Base-by-base conservation (phyloP, 2,797 vertebrate species). In the Melopsittacus undulatus region DNA sequence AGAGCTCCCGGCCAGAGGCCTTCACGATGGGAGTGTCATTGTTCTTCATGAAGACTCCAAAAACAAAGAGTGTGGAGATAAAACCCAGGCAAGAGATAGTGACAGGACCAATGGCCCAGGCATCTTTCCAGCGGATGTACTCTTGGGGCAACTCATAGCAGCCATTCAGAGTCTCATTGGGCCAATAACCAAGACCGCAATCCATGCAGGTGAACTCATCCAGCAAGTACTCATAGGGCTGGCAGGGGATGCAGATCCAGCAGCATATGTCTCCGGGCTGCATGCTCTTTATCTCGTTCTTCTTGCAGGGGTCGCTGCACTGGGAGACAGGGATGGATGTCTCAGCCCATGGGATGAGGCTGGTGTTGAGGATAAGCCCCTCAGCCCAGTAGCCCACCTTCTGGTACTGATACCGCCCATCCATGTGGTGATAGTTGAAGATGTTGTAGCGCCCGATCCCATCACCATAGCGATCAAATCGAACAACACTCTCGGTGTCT, bases 231-330 rank as follows among this genome's bases (percentile, higher is more conserved):
- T 99, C 99, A 2, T 99, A 99, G 42, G 99, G 97, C 96, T 99
- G 99, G 97, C 99, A 99, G 17, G 99, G 98, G 74, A 99, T 99
- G 92, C 99, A 99, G 96, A 99, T 99, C 99, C 99, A 99, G 97
- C 99, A 99, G 97, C 99, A 99, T n/a, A 99, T 99, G 34, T 99
- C 99, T 11, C 99, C 99, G 0, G 99, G 99, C 97, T 99, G 99
- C 98, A 99, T 99, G 77, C 99, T 99, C 97, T 99, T 99, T 83
- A 99, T 98, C 95, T 99, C 99, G 0, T 99, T 99, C 97, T 98
- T 99, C 95, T 97, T 98, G 97, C 99, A 99, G 74, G 99, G 99
- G 95, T 99, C 99, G 0, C 99, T 99, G 97, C 99, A 99, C 97
- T 99, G 99, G 14, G 99, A 99, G n/a, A 99, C 98, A 0, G 99